Conservation (phyloP, 2,797 vertebrate genomes). For the Astyanax mexicanus region DNA sequence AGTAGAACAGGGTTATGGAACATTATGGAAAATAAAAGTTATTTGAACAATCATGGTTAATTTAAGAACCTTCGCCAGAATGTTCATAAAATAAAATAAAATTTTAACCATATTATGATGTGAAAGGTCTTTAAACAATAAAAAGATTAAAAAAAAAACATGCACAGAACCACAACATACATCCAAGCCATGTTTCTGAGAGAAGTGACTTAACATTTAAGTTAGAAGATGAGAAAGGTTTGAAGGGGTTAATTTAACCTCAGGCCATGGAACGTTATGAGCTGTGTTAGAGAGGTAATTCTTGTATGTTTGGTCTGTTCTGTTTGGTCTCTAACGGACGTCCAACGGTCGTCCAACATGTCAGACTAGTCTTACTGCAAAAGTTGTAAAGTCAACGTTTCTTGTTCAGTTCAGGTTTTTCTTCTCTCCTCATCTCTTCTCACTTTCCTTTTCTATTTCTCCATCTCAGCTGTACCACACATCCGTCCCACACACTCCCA, state of each 20-base stretch:
- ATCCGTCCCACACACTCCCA: neutral
- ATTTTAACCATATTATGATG: no score
- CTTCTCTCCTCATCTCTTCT: neutral
- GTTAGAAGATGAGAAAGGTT: no score
- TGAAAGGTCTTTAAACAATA: no score
- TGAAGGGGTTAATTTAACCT: neutral
- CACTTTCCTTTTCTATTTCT: neutral
- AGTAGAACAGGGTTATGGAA: no score
- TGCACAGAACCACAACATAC: neutral
- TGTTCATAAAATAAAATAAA: no score
- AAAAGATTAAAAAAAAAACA: no score
- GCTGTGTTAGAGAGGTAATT: neutral
- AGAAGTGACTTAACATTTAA: no score
- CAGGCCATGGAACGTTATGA: neutral
- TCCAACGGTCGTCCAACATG: neutral
- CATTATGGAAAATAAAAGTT: no score
- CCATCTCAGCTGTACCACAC: neutral
- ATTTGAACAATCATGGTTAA: no score
- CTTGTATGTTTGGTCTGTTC: neutral
- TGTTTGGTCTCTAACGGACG: neutral
- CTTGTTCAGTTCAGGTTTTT: neutral
- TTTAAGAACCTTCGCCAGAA: no score
- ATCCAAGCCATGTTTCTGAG: neutral
- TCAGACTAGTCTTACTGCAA: slow-evolving; percentile 22
- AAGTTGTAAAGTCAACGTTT: neutral